Conservation (phyloP, 2,113 vertebrate species). For the Heliornis fulica region DNA sequence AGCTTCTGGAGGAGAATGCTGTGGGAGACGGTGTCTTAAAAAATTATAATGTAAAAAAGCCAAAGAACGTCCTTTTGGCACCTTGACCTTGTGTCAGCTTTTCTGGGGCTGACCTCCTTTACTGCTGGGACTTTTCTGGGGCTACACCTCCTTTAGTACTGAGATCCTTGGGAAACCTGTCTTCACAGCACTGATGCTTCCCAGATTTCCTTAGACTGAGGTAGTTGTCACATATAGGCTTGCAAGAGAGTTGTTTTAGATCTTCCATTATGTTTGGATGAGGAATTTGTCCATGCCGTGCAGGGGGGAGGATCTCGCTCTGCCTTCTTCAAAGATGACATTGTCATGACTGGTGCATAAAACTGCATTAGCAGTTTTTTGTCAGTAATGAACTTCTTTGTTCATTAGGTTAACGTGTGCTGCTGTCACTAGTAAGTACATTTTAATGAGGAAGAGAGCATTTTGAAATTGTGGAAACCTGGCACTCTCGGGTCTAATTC, state of each 20-base stretch:
- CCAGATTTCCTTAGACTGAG: neutral
- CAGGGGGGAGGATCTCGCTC: neutral
- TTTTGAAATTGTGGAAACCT: constrained; percentile 41
- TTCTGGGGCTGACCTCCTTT: neutral
- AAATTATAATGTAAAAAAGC: neutral
- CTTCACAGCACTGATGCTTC: neutral
- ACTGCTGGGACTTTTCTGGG: neutral
- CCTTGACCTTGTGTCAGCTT: neutral
- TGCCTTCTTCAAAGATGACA: constrained; percentile 6
- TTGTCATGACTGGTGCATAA: constrained; percentile 7
- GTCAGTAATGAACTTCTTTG: constrained; percentile 38
- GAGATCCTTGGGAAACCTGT: neutral
- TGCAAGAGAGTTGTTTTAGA: neutral
- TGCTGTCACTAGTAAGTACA: constrained; percentile 41
- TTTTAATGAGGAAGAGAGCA: constrained; percentile 48
- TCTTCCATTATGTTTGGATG: neutral
- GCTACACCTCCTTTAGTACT: neutral
- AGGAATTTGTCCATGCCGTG: neutral
- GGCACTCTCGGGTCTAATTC: constrained; percentile 24
- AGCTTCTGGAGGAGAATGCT: too few species aligned
- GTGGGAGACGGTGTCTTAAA: too few species aligned
- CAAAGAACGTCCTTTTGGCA: neutral
- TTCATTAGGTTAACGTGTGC: constrained; percentile 42
- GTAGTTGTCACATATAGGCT: neutral
- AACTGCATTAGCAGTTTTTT: constrained; percentile 37